phyloP scores from a whole-genome alignment of 1,140 invertebrate species.

The Trichoplusia ni region DNA sequence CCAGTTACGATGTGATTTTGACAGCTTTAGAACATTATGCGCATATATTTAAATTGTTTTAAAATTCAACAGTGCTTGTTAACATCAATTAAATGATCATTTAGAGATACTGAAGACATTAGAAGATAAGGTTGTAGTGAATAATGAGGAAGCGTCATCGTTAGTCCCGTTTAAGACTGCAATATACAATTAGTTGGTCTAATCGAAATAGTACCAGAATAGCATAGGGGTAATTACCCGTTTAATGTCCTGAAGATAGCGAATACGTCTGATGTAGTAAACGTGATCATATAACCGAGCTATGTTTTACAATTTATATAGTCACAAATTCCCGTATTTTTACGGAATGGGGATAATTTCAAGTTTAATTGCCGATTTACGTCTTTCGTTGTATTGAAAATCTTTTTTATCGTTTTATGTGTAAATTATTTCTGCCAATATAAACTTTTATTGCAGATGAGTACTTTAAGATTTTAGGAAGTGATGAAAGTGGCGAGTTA shows the following conservation, averaged over 20 bases:
- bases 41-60: background rate
- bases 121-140: background rate
- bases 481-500: conserved; percentile 14
- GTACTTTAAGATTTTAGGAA: conserved; percentile 7
- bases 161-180: background rate
- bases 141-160: background rate
- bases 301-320: background rate
- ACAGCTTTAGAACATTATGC: background rate
- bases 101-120: background rate
- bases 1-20: background rate
- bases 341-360: background rate
- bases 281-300: background rate
- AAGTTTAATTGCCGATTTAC: background rate
- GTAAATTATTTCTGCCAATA: conserved; percentile 10
- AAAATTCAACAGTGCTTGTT: background rate
- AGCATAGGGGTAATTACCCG: conserved; percentile 9
- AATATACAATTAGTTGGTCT: background rate
- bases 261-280: conserved; percentile 9
- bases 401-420: conserved; percentile 7
- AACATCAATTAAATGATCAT: background rate
- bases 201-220: conserved; percentile 1
- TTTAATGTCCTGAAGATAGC: background rate
- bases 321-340: conserved; percentile 8
- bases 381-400: background rate
- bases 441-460: conserved; percentile 6